Conservation (phyloP, 2,797 vertebrate species). For the Psittacula derbiana region DNA sequence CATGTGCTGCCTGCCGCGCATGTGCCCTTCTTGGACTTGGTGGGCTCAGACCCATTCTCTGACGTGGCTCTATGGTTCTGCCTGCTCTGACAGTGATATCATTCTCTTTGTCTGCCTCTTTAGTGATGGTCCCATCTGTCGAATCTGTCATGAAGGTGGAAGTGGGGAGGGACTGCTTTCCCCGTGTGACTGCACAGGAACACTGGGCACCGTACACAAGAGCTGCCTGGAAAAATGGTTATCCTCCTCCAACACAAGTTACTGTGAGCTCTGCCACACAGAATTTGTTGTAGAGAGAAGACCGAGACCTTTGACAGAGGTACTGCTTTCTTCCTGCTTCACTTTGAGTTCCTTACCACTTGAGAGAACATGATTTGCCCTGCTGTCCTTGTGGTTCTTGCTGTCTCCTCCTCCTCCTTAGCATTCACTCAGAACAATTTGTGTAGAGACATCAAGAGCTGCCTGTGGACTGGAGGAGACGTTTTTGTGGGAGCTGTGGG, state of each 20-base stretch:
- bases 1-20: accelerated
- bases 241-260: slow-evolving; percentile 96
- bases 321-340: slow-evolving; percentile 64
- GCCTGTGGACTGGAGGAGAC: not conserved
- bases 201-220: slow-evolving; percentile 92
- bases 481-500: not conserved
- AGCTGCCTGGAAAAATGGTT: slow-evolving; percentile 97
- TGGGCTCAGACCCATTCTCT: not conserved
- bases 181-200: slow-evolving; percentile 92
- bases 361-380: not conserved
- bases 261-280: slow-evolving; percentile 96
- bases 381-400: not conserved
- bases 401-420: not conserved
- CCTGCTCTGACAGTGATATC: not conserved
- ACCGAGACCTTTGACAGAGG: slow-evolving; percentile 91
- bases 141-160: slow-evolving; percentile 94
- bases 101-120: slow-evolving; percentile 27
- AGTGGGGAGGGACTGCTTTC: slow-evolving; percentile 87
- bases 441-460: not conserved
- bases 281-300: slow-evolving; percentile 92
- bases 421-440: not conserved
- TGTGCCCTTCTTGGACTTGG: not conserved
- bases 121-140: slow-evolving; percentile 94
- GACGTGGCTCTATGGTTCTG: not conserved
- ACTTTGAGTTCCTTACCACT: not conserved